These are phyloP conservation scores for Brachionus asplanchnoidis DNA, from an alignment of 1,140 invertebrate species.

Conservation along the genomic window DNA sequence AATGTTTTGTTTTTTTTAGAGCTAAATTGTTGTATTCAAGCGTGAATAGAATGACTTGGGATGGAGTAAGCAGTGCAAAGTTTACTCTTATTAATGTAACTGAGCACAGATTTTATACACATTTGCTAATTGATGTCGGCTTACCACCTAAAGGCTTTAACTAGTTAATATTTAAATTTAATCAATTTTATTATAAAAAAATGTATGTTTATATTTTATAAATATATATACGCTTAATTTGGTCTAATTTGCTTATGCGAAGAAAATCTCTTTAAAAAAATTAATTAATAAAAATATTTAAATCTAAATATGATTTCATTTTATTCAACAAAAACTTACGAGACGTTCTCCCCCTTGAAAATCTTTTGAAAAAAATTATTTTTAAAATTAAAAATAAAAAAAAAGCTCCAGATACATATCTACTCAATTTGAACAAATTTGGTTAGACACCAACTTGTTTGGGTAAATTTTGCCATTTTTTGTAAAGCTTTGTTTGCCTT, in stretches of 20 bases:
- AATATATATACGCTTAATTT: not conserved
- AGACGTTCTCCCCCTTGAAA: not conserved
- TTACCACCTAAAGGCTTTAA: conserved; percentile 51
- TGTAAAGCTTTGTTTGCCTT: not conserved
- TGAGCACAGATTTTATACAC: conserved; percentile 55
- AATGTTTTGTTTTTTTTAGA: conserved; percentile 45
- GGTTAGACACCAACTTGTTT: not conserved
- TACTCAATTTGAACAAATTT: not conserved
- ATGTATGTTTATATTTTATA: not conserved
- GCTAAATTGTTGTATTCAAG: conserved; percentile 57
- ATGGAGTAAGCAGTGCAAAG: conserved; percentile 60
- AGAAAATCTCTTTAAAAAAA: not conserved
- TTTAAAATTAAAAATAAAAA: not conserved
- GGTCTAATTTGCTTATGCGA: not conserved
- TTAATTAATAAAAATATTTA: not conserved
- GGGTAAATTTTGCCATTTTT: not conserved
- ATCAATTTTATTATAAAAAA: not conserved
- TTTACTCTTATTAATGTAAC: conserved; percentile 54
- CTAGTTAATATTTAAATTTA: not conserved
- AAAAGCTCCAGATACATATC: not conserved
- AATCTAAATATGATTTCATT: not conserved
- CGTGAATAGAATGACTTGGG: conserved; percentile 56
- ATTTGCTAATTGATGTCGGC: conserved; percentile 59
- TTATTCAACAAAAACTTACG: not conserved
- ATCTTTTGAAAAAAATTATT: not conserved